phyloP scores from a whole-genome alignment of 2,888 invertebrate genomes.

The Rhimphoctona megacephalus region DNA sequence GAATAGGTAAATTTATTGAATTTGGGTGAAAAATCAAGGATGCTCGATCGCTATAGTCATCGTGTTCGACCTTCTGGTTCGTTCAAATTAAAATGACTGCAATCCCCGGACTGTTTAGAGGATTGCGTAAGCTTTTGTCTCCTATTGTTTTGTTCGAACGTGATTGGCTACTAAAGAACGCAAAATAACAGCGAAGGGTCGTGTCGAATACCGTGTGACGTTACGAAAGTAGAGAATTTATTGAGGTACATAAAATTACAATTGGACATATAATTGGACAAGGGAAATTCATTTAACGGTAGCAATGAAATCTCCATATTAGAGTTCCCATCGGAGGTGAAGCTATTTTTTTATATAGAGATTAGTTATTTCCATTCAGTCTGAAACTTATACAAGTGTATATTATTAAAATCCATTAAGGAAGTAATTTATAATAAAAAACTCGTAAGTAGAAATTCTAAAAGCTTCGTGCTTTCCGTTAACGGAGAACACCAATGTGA shows the following conservation, averaged over 20 bases:
- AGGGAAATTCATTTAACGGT: not conserved
- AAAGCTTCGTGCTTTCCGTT: not conserved
- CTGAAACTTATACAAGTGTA: not conserved
- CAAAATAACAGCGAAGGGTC: not conserved
- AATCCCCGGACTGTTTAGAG: constrained; percentile 1
- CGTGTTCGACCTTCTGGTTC: constrained; percentile 3
- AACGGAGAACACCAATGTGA: too few species aligned
- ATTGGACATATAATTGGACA: not conserved
- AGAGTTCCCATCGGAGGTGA: not conserved
- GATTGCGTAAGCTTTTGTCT: not conserved
- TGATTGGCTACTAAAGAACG: constrained; percentile 1
- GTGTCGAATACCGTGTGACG: not conserved
- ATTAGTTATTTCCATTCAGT: not conserved
- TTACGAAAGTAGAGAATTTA: not conserved
- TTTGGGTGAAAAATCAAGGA: constrained; percentile 35
- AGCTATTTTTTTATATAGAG: not conserved
- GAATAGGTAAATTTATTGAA: not conserved
- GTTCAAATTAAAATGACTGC: not conserved
- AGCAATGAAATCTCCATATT: not conserved
- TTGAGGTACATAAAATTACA: not conserved
- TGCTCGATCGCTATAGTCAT: not conserved
- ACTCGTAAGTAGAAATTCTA: not conserved
- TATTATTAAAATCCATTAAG: not conserved
- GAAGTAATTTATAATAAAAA: not conserved
- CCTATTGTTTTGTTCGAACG: constrained; percentile 1